A percentile compares a stretch with the other conserved stretches of the same genome.
phyloP scores from a whole-genome alignment of 2,797 vertebrate genomes.

The Arctocebus calabarensis region DNA sequence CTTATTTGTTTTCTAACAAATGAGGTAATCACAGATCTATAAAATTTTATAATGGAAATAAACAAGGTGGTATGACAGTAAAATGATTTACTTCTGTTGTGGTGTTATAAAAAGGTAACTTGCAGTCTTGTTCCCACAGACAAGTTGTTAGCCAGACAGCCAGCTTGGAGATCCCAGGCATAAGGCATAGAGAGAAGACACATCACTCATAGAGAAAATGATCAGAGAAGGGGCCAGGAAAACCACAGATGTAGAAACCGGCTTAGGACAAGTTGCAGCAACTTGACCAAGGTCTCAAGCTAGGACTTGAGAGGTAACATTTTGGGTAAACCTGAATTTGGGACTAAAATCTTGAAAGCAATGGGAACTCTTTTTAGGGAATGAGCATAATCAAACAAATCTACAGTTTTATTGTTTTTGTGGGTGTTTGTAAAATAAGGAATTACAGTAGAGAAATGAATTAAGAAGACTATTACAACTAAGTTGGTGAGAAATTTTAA shows the following conservation, averaged over 20 bases:
- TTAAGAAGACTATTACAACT: not conserved
- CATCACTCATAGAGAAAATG: not conserved
- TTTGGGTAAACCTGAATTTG: not conserved
- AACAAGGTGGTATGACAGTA: not conserved
- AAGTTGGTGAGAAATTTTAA: not conserved
- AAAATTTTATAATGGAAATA: conserved; percentile 6
- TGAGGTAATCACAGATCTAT: not conserved
- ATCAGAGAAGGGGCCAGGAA: not conserved
- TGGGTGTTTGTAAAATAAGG: not conserved
- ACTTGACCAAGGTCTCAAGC: not conserved
- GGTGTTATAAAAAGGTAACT: not conserved
- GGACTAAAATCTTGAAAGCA: not conserved
- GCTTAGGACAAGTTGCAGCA: conserved; percentile 4
- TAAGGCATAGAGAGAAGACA: not conserved
- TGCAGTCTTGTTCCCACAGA: not conserved
- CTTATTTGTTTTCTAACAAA: conserved; percentile 11
- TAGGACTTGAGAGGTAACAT: not conserved
- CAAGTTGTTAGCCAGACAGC: not conserved
- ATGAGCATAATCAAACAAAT: not conserved
- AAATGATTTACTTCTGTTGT: conserved; percentile 9
- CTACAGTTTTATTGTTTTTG: not conserved
- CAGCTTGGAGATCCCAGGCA: not conserved
- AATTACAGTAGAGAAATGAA: conserved; percentile 38
- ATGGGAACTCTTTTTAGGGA: not conserved
- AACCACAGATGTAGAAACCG: not conserved